These are phyloP conservation scores for Cheilosia grossa DNA, from an alignment of 2,888 invertebrate genomes.

Conservation along the genomic window DNA sequence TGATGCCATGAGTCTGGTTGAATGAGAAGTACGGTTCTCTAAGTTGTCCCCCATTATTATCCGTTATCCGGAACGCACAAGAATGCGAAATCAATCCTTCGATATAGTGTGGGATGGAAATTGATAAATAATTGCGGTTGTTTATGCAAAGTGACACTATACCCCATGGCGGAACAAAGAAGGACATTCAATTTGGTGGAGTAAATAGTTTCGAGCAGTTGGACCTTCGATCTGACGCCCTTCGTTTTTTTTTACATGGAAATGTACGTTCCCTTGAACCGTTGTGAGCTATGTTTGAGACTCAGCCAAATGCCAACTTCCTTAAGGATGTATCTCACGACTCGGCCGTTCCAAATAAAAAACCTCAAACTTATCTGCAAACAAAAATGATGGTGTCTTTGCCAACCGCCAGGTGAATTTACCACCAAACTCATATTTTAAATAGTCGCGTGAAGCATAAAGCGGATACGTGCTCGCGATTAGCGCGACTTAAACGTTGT, in stretches of 20 bases:
- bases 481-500: slow-evolving; percentile 54
- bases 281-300: too few relatives aligned
- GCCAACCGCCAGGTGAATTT: slow-evolving; percentile 30
- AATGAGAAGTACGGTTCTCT: slow-evolving; percentile 22
- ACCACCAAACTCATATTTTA: slow-evolving; percentile 65
- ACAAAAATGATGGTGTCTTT: background rate
- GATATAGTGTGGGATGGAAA: slow-evolving; percentile 26
- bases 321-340: slow-evolving; percentile 67
- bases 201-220: background rate
- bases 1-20: slow-evolving; percentile 30
- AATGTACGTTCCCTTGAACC: too few relatives aligned
- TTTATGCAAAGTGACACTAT: slow-evolving; percentile 59
- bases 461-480: slow-evolving; percentile 69
- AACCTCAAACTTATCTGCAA: slow-evolving; percentile 46
- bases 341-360: slow-evolving; percentile 19
- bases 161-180: slow-evolving; percentile 32
- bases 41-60: slow-evolving; percentile 8
- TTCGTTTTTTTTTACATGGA: too few relatives aligned
- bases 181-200: slow-evolving; percentile 20
- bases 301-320: background rate
- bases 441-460: slow-evolving; percentile 73
- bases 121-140: slow-evolving; percentile 65
- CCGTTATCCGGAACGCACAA: slow-evolving; percentile 6
- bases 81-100: slow-evolving; percentile 58
- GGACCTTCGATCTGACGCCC: background rate